Evolutionary conservation across 2,888 invertebrate species (phyloP).

Genomic region (Rotaria magnacalcarata): DNA sequence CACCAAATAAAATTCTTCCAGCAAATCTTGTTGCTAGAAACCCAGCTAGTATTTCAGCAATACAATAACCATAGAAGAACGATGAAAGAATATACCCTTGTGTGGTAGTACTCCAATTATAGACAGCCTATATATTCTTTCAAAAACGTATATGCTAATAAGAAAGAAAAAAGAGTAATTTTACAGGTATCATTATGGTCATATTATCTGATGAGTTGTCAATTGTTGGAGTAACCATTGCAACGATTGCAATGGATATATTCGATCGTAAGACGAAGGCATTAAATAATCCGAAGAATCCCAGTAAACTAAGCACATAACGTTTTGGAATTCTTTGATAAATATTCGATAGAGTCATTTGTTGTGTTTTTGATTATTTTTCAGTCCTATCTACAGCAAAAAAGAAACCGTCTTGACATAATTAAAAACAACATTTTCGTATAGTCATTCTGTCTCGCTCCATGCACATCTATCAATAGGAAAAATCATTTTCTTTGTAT

Average conservation of each 20-base stretch:
- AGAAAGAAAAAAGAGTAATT: not conserved
- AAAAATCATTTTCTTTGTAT: no score
- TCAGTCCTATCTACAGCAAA: not conserved
- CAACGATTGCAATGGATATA: slow-evolving; percentile 84
- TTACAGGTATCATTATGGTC: slow-evolving; percentile 41
- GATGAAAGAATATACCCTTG: slow-evolving; percentile 75
- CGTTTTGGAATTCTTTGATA: slow-evolving; percentile 53
- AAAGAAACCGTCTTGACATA: not conserved
- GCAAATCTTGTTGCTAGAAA: slow-evolving; percentile 73
- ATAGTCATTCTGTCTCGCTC: no score
- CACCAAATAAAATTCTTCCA: slow-evolving; percentile 76
- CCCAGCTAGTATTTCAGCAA: slow-evolving; percentile 76
- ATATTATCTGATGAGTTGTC: slow-evolving; percentile 46
- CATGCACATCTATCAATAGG: no score
- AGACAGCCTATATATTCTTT: slow-evolving; percentile 49
- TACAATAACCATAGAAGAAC: slow-evolving; percentile 78
- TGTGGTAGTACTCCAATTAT: slow-evolving; percentile 67
- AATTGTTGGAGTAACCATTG: slow-evolving; percentile 69
- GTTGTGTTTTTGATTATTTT: not conserved
- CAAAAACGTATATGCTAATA: not conserved
- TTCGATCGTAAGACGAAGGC: slow-evolving; percentile 67
- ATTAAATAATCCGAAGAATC: slow-evolving; percentile 59
- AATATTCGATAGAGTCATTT: not conserved
- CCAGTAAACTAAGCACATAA: slow-evolving; percentile 59
- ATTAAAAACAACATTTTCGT: no score